Conservation (phyloP, 2,888 invertebrate species). For the Eucriotettix oculatus region DNA sequence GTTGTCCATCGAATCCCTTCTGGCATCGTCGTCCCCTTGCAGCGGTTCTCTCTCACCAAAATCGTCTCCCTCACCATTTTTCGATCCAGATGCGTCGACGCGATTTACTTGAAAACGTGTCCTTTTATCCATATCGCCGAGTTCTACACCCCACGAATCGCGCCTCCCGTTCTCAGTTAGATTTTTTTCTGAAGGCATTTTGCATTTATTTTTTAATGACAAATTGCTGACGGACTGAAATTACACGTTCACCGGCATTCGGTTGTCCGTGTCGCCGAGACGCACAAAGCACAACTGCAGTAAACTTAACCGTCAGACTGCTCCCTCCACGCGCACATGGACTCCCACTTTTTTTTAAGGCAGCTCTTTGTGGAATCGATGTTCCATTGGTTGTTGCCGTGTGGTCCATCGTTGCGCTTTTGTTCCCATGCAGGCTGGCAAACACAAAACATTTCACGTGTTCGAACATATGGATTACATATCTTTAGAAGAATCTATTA, state of each 20-base stretch:
- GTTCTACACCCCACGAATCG: constrained; percentile 19
- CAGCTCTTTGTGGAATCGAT: not conserved
- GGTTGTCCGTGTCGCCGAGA: not conserved
- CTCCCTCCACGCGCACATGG: not conserved
- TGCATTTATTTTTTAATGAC: too few relatives aligned
- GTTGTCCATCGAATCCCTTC: constrained; percentile 25
- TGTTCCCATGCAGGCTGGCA: too few relatives aligned
- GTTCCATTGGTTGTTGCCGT: not conserved
- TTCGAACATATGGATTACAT: too few relatives aligned
- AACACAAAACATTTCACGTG: too few relatives aligned
- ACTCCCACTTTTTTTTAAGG: not conserved
- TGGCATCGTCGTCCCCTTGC: constrained; percentile 24
- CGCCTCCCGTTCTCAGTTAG: constrained; percentile 2
- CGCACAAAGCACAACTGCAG: not conserved
- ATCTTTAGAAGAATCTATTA: not conserved
- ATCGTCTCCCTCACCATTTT: constrained; percentile 18
- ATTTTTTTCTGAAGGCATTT: not conserved
- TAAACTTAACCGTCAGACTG: not conserved
- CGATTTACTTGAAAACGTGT: constrained; percentile 44
- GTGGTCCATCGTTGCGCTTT: too few relatives aligned
- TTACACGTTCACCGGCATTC: not conserved
- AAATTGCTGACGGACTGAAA: too few relatives aligned
- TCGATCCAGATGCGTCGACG: constrained; percentile 32
- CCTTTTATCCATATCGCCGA: constrained; percentile 26
- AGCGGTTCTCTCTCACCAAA: constrained; percentile 6